Conservation (phyloP, 1,140 invertebrate species). For the Platyura marginata region DNA sequence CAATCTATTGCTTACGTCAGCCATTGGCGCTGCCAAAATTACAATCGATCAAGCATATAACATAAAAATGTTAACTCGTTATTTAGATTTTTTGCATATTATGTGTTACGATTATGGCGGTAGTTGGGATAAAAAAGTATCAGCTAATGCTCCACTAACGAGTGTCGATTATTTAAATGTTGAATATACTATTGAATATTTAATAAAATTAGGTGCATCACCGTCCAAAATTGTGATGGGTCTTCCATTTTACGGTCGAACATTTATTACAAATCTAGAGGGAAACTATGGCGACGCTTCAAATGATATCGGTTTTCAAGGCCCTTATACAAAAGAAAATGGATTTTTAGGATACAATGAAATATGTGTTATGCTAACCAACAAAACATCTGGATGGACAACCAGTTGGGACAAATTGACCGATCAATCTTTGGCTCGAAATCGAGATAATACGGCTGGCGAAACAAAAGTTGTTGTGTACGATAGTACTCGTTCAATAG, state of each 20-base stretch:
- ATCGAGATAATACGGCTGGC: conserved; percentile 22
- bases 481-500: conserved; percentile 37
- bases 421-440: conserved; percentile 33
- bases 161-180: conserved; percentile 31
- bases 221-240: conserved; percentile 62
- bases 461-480: conserved; percentile 32
- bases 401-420: conserved; percentile 35
- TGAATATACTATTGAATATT: conserved; percentile 54
- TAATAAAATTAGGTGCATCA: conserved; percentile 48
- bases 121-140: conserved; percentile 55
- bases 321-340: conserved; percentile 57
- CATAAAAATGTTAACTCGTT: conserved; percentile 44
- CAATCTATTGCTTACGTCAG: conserved; percentile 49
- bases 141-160: conserved; percentile 48
- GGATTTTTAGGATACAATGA: conserved; percentile 83
- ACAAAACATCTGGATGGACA: conserved; percentile 27
- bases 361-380: conserved; percentile 27
- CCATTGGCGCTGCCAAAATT: conserved; percentile 49
- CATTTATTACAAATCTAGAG: conserved; percentile 36
- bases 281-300: conserved; percentile 27
- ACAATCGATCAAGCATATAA: conserved; percentile 60
- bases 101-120: conserved; percentile 88
- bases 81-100: conserved; percentile 68
- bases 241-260: conserved; percentile 65
- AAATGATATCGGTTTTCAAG: conserved; percentile 40